phyloP scores from a whole-genome alignment of 1,140 invertebrate species.

The Bombus sylvicola region DNA sequence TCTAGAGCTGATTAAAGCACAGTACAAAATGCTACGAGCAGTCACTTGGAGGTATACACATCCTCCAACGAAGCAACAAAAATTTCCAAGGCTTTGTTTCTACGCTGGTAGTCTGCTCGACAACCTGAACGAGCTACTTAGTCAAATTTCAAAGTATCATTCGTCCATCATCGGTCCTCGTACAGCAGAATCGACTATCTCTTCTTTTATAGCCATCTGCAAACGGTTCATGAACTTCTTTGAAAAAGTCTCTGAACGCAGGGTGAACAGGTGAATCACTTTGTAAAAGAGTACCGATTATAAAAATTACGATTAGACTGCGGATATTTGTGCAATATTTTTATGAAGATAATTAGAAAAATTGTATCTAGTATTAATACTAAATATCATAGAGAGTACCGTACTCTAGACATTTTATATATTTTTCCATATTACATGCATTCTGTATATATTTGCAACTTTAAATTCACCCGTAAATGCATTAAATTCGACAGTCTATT shows the following conservation, averaged over 20 bases:
- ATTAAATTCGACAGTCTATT: too few relatives aligned
- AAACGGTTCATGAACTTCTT: slow-evolving; percentile 81
- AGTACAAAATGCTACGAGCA: slow-evolving; percentile 77
- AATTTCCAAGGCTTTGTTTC: slow-evolving; percentile 73
- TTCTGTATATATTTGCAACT: too few relatives aligned
- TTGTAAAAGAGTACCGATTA: not conserved
- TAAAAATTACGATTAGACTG: not conserved
- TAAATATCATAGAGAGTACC: too few relatives aligned
- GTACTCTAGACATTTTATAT: too few relatives aligned
- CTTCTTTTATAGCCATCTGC: slow-evolving; percentile 62
- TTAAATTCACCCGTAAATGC: too few relatives aligned
- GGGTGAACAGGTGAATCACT: slow-evolving; percentile 74
- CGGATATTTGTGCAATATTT: too few relatives aligned
- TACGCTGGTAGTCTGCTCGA: slow-evolving; percentile 78
- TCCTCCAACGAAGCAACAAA: slow-evolving; percentile 57
- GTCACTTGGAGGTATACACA: slow-evolving; percentile 81
- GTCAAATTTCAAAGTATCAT: slow-evolving; percentile 46
- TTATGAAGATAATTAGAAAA: too few relatives aligned
- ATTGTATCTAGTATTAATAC: too few relatives aligned
- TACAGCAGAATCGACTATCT: slow-evolving; percentile 27
- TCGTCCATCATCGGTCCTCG: slow-evolving; percentile 22
- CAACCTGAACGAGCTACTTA: slow-evolving; percentile 70
- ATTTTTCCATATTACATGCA: too few relatives aligned
- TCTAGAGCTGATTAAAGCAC: slow-evolving; percentile 71
- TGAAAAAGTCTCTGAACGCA: slow-evolving; percentile 79